Evolutionary conservation across 2,888 invertebrate genomes (phyloP), one percentile per base, ranked within the genome.

Genomic region (Cyclophora punctaria): DNA sequence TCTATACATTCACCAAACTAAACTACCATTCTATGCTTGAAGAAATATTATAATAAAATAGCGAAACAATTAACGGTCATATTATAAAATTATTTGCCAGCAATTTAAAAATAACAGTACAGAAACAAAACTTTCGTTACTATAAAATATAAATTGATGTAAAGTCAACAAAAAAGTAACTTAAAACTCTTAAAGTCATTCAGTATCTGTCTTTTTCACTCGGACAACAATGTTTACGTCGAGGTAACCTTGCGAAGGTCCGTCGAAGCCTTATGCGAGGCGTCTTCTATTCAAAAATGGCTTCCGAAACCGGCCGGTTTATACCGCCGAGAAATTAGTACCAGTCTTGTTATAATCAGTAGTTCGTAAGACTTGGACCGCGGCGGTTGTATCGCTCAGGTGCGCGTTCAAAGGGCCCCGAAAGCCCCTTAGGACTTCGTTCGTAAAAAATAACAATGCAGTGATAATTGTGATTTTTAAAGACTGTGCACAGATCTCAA

Each of bases 191-290:
- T 72, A 60, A 49, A 59, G 72, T 75, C 71, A 75, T 73, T 78
- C 69, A 68, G 63, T 68, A 71, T 75, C 73, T 71, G 69, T 84
- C 83, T 82, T 80, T 76, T 73, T 83, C 83, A 73, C 73, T 67
- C 75, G 55, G 33, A 44, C 46, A 50, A 49, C 52, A 46, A 41
- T 47, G 46, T 37, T 37, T 37, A 5, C 5, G 4, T 37, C 48
- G 44, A 44, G 48, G 46, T 50, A 35, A 7, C 44, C 50, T 35
- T n/a, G 33, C 48, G 44, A 49, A 41, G 42, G 47, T 5, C 20
- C 46, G 47, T 46, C 20, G 55, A 42, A 57, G 50, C 51, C 56
- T 55, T 55, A 53, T 41, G 42, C 51, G 49, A 54, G 52, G 53
- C 45, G 37, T 40, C 47, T 51, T 50, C 47, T 48, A 50, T 59